Conservation (phyloP, 2,888 invertebrate genomes). For the Zhuqinia jingwanae region DNA sequence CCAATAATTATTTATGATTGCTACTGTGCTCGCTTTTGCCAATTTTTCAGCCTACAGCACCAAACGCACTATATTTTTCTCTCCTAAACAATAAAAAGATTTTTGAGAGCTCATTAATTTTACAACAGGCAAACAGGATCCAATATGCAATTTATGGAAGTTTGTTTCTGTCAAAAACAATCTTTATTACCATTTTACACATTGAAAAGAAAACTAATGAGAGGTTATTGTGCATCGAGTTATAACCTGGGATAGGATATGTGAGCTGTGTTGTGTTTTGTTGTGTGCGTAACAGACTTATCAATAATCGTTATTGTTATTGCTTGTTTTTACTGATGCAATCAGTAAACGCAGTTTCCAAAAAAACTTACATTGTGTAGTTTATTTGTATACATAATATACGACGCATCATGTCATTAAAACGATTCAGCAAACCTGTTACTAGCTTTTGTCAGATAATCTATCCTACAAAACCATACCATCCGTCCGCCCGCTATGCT, state of each 20-base stretch:
- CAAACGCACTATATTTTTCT: conserved; percentile 7
- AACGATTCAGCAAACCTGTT: no score
- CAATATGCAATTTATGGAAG: neutral
- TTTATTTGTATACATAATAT: no score
- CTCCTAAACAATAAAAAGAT: neutral
- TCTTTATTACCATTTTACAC: neutral
- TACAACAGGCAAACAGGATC: neutral
- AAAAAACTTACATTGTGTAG: no score
- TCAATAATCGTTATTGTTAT: neutral
- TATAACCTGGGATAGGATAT: neutral
- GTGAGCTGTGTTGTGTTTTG: neutral
- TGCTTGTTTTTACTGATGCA: neutral
- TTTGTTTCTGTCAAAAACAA: neutral
- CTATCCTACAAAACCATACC: no score
- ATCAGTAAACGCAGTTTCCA: no score
- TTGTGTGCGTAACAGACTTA: neutral
- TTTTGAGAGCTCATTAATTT: conserved; percentile 20
- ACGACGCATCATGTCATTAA: no score
- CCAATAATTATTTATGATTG: conserved; percentile 1
- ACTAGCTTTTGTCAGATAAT: no score
- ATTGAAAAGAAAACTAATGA: conserved; percentile 5
- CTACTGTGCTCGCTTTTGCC: conserved; percentile 17
- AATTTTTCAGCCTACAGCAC: conserved; percentile 5
- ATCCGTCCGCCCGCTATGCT: no score
- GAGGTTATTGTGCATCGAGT: neutral